Conservation (phyloP, 2,113 vertebrate species). For the Ahaetulla prasina region DNA sequence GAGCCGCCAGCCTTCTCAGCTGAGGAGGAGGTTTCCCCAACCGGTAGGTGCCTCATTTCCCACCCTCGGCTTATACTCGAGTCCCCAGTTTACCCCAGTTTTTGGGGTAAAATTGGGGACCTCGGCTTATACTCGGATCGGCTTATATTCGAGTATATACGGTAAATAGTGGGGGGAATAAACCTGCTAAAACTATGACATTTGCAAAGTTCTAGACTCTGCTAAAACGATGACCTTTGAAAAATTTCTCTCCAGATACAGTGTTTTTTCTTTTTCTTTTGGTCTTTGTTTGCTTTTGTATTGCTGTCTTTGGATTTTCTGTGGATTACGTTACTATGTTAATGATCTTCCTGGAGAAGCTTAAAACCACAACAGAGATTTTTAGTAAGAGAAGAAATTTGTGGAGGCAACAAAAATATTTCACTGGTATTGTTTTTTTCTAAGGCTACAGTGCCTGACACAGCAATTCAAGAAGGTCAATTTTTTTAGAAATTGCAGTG, state of each 20-base stretch:
- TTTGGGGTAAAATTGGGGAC: no score
- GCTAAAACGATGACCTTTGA: constrained; percentile 39
- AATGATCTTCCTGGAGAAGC: constrained; percentile 61
- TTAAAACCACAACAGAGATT: constrained; percentile 52
- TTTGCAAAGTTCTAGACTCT: constrained; percentile 32
- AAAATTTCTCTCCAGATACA: constrained; percentile 21
- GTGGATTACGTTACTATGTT: constrained; percentile 31
- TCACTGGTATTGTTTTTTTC: constrained; percentile 27
- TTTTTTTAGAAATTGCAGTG: constrained; percentile 60
- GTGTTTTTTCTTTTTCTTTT: not conserved
- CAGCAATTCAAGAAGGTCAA: constrained; percentile 27
- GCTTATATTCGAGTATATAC: no score
- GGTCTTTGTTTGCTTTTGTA: constrained; percentile 18
- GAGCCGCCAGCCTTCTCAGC: no score
- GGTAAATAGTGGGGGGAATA: no score
- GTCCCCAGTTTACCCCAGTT: no score
- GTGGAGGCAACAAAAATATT: constrained; percentile 46
- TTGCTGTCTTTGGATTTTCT: constrained; percentile 41
- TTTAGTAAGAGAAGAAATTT: constrained; percentile 34
- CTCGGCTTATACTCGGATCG: no score
- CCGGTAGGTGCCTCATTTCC: no score
- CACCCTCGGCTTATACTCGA: no score
- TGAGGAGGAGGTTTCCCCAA: no score
- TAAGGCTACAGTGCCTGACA: constrained; percentile 42
- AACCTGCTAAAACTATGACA: constrained; percentile 29